Conservation (phyloP, 2,797 vertebrate species). For the Thripadectes ignobilis region DNA sequence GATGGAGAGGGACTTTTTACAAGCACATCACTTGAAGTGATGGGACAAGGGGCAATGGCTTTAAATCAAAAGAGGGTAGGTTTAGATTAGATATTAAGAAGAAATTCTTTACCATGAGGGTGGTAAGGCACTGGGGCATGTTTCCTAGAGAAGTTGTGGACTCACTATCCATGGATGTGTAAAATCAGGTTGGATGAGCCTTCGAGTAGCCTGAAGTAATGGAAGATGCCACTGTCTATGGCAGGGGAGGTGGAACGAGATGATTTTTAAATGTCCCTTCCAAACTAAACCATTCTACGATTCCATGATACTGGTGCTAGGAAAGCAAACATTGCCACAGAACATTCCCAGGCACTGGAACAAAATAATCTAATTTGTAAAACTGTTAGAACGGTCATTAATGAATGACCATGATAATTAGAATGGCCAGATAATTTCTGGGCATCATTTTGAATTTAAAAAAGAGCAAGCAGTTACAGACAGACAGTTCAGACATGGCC, state of each 20-base stretch:
- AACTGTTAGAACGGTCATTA: not conserved
- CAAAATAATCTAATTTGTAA: not conserved
- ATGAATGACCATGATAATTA: not conserved
- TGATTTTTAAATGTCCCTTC: not conserved
- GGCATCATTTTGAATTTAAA: not conserved
- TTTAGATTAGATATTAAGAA: not conserved
- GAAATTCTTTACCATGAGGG: not conserved
- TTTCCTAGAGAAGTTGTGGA: not conserved
- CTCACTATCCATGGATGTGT: too few relatives aligned
- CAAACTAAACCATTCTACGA: not conserved
- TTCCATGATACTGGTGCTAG: not conserved
- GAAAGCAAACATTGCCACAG: not conserved
- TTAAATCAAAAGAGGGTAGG: not conserved
- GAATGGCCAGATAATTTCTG: not conserved
- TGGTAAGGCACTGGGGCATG: accelerated
- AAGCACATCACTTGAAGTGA: not conserved
- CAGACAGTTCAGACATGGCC: not conserved
- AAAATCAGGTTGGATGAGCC: not conserved
- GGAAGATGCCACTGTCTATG: not conserved
- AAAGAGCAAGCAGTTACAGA: not conserved
- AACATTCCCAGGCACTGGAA: not conserved
- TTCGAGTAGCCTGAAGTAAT: not conserved
- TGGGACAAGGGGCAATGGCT: not conserved
- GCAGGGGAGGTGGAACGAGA: not conserved
- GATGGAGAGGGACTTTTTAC: not conserved